phyloP scores from a whole-genome alignment of 2,113 vertebrate genomes.

The Pseudorasbora parva region DNA sequence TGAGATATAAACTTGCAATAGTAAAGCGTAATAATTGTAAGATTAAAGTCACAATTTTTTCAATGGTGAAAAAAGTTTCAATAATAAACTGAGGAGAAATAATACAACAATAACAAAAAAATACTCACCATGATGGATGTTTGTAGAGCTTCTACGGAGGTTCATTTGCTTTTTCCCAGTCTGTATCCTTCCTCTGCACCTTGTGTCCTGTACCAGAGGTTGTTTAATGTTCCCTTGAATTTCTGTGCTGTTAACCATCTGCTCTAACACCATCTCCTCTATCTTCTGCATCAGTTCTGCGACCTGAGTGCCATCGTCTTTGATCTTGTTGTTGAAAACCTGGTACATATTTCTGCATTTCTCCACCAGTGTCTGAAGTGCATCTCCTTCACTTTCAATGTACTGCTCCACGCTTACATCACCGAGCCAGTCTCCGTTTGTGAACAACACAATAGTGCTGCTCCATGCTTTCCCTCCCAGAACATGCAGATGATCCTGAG shows the following conservation, averaged over 20 bases:
- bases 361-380: conserved; percentile 65
- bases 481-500: conserved; percentile 61
- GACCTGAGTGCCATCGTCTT: conserved; percentile 59
- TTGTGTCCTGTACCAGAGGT: conserved; percentile 4
- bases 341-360: conserved; percentile 72
- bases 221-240: conserved; percentile 11
- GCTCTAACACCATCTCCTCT: conserved; percentile 62
- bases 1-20: too few relatives aligned
- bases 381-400: conserved; percentile 69
- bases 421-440: conserved; percentile 70
- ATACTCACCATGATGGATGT: not conserved
- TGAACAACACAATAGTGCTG: conserved; percentile 67
- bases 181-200: not conserved
- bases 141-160: not conserved
- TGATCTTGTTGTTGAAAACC: conserved; percentile 65
- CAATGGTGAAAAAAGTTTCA: not conserved
- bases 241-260: conserved; percentile 39
- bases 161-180: not conserved
- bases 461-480: conserved; percentile 57
- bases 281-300: conserved; percentile 59
- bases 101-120: too few relatives aligned
- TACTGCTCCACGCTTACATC: conserved; percentile 64
- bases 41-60: too few relatives aligned
- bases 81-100: too few relatives aligned
- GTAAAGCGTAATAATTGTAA: too few relatives aligned